These are phyloP conservation scores for Unio delphinus DNA, from an alignment of 2,888 invertebrate species.

Conservation along the genomic window DNA sequence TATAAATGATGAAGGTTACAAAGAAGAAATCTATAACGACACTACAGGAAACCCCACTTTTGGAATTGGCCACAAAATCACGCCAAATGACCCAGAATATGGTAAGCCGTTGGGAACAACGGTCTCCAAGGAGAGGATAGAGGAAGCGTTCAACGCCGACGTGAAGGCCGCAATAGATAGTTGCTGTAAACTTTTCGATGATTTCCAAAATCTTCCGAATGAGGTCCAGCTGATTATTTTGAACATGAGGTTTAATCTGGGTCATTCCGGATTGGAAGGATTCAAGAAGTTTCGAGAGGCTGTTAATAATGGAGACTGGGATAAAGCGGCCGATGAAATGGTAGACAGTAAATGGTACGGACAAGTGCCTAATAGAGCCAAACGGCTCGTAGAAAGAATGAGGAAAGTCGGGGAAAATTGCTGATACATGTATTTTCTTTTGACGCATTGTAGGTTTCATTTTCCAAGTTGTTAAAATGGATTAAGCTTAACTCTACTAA, in stretches of 20 bases:
- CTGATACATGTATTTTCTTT: not conserved
- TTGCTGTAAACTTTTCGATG: not conserved
- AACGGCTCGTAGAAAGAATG: constrained; percentile 10
- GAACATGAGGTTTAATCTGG: constrained; percentile 17
- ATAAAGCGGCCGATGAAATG: constrained; percentile 12
- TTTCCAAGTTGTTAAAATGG: no score
- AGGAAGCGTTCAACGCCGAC: constrained; percentile 9
- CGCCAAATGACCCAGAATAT: constrained; percentile 8
- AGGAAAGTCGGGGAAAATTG: constrained; percentile 8
- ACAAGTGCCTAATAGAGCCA: constrained; percentile 9
- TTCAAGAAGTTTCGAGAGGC: constrained; percentile 9
- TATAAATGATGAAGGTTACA: constrained; percentile 10
- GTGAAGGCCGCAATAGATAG: not conserved
- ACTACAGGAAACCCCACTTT: constrained; percentile 6
- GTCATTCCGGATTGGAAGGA: constrained; percentile 1
- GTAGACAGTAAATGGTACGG: constrained; percentile 11
- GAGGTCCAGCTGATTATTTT: constrained; percentile 15
- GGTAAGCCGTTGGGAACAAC: constrained; percentile 6
- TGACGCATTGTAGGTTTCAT: no score
- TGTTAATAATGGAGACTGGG: constrained; percentile 10
- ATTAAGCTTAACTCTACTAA: no score
- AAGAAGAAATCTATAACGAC: constrained; percentile 6
- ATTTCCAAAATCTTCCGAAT: constrained; percentile 1
- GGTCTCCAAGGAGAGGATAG: constrained; percentile 3
- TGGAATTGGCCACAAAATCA: constrained; percentile 17